phyloP scores from a whole-genome alignment of 2,797 vertebrate genomes.

The Alexandromys oeconomus region DNA sequence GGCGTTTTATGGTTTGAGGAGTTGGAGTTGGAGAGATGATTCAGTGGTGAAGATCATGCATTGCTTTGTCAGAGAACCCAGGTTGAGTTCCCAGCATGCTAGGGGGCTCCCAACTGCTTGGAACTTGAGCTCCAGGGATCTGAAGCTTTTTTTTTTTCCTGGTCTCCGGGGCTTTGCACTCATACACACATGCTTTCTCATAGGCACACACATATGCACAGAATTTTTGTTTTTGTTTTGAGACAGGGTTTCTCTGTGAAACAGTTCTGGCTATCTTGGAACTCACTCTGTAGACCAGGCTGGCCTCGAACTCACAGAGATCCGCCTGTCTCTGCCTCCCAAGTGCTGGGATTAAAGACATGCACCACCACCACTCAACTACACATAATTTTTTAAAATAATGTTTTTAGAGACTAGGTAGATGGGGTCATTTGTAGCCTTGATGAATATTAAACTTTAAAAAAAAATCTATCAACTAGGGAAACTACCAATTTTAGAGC shows the following conservation, averaged over 20 bases:
- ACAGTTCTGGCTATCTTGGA: no score
- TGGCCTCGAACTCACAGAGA: no score
- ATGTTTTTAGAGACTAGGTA: background rate
- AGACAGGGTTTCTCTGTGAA: no score
- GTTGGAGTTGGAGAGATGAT: background rate
- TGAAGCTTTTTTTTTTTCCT: background rate
- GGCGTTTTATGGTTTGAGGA: background rate
- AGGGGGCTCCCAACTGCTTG: background rate
- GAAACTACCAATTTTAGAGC: constrained; percentile 61
- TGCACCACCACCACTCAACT: no score
- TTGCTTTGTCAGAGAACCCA: background rate
- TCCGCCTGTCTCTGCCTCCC: no score
- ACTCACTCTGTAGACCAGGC: no score
- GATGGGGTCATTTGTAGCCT: background rate
- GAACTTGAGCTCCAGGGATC: background rate
- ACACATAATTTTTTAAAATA: background rate
- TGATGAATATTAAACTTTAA: constrained; percentile 44
- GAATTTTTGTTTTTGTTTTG: no score
- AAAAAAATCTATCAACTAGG: constrained; percentile 35
- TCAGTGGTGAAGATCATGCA: background rate
- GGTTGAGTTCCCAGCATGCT: no score
- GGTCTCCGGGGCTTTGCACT: background rate
- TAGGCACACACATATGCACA: background rate
- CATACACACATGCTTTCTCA: background rate
- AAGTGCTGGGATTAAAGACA: no score